A percentile compares a stretch with the other conserved stretches of the same genome.
These are phyloP conservation scores for Calephelis virginiensis DNA, from an alignment of 1,140 invertebrate genomes.

Conservation along the genomic window DNA sequence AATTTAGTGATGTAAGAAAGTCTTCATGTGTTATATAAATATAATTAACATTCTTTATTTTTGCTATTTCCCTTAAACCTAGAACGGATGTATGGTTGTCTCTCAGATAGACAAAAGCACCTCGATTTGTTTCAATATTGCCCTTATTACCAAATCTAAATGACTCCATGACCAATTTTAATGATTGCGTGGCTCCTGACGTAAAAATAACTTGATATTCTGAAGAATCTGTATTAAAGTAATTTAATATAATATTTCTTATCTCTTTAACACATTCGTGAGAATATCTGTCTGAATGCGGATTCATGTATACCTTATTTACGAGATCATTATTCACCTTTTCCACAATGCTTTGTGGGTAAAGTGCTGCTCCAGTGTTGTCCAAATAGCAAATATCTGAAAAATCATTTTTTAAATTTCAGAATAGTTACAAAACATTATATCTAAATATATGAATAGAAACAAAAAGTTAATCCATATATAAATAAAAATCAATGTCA, in stretches of 20 bases:
- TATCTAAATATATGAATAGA: too few relatives aligned
- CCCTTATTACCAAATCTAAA: constrained; percentile 4
- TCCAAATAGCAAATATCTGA: constrained; percentile 18
- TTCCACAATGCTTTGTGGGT: constrained; percentile 13
- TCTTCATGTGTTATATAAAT: constrained; percentile 1
- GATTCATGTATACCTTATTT: constrained; percentile 20
- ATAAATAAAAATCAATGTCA: too few relatives aligned
- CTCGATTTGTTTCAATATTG: neutral
- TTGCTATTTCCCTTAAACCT: constrained; percentile 15
- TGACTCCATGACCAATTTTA: constrained; percentile 13
- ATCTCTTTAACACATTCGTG: constrained; percentile 12
- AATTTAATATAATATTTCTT: neutral
- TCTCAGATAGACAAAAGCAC: constrained; percentile 5
- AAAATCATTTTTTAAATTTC: neutral
- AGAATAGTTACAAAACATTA: too few relatives aligned
- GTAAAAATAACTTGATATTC: constrained; percentile 18
- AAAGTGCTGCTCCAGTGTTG: constrained; percentile 17
- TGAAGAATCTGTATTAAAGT: constrained; percentile 13
- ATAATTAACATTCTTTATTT: constrained; percentile 1
- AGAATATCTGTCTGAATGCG: constrained; percentile 17
- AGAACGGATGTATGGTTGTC: constrained; percentile 20
- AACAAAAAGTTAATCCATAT: too few relatives aligned
- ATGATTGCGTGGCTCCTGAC: constrained; percentile 17
- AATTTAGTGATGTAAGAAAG: neutral
- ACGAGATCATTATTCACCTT: constrained; percentile 1